Evolutionary conservation across 2,797 vertebrate genomes (phyloP).

Genomic region (Channa striata): DNA sequence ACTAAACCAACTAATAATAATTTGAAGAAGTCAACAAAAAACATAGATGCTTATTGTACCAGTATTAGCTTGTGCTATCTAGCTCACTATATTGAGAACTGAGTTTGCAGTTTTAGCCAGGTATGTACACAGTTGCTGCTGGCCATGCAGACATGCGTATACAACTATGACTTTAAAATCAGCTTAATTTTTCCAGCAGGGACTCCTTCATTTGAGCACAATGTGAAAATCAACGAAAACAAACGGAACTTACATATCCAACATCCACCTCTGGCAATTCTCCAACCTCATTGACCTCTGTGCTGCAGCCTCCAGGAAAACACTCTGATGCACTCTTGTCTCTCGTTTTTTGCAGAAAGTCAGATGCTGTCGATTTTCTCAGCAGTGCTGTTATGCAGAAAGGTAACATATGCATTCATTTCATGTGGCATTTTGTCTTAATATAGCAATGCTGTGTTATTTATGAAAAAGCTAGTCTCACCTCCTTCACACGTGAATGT

Average conservation of each 20-base stretch:
- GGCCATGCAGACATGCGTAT: too few species aligned
- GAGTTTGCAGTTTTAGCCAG: neutral
- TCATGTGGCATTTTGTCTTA: conserved; percentile 12
- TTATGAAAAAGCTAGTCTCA: conserved; percentile 43
- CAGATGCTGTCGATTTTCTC: conserved; percentile 73
- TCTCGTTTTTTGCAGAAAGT: conserved; percentile 74
- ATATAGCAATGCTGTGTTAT: conserved; percentile 3
- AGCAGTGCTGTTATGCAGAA: conserved; percentile 67
- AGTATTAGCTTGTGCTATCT: too few species aligned
- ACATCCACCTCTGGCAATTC: conserved; percentile 64
- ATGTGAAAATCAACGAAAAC: neutral
- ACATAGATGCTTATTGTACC: neutral
- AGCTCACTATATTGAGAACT: neutral
- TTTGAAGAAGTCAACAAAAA: neutral
- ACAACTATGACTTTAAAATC: too few species aligned
- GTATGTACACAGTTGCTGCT: too few species aligned
- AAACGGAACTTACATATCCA: conserved; percentile 70
- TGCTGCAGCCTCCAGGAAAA: conserved; percentile 74
- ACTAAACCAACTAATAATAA: neutral
- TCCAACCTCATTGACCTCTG: conserved; percentile 68
- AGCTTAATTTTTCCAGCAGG: too few species aligned
- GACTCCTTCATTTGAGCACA: too few species aligned
- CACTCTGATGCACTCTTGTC: conserved; percentile 71
- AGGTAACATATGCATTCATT: conserved; percentile 26
- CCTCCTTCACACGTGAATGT: conserved; percentile 77